These are phyloP conservation scores for Chloroclysta siterata DNA, from an alignment of 2,888 invertebrate genomes.

Conservation along the genomic window DNA sequence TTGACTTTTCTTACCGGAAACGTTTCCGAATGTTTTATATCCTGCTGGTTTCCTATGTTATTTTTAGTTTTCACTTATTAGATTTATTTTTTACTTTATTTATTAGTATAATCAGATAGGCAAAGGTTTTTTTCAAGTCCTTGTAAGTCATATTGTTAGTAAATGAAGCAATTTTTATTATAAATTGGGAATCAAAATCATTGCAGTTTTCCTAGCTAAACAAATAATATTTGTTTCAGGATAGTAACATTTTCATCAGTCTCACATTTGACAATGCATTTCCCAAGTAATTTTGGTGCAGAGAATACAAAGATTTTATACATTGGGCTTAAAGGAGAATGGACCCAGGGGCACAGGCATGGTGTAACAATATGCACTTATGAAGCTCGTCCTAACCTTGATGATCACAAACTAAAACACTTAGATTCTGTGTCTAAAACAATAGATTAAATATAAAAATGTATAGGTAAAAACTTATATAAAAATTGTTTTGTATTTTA, in stretches of 20 bases:
- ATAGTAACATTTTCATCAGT: constrained; percentile 96
- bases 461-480: too few relatives aligned
- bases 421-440: constrained; percentile 86
- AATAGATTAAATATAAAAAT: constrained; percentile 76
- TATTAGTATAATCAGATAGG: too few relatives aligned
- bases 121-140: too few relatives aligned
- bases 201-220: too few relatives aligned
- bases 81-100: too few relatives aligned
- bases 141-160: too few relatives aligned
- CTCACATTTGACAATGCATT: constrained; percentile 94
- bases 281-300: constrained; percentile 94
- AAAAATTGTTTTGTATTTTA: background rate
- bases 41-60: too few relatives aligned
- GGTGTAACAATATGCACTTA: constrained; percentile 97
- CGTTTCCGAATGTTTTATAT: too few relatives aligned
- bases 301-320: constrained; percentile 95
- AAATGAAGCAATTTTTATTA: too few relatives aligned
- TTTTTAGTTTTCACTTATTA: too few relatives aligned
- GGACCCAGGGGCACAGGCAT: constrained; percentile 91
- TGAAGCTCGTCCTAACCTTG: constrained; percentile 92
- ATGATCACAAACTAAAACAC: constrained; percentile 92
- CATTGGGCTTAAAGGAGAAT: constrained; percentile 98
- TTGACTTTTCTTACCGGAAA: too few relatives aligned
- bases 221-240: constrained; percentile 82
- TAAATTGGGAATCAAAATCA: too few relatives aligned